Conservation (phyloP, 2,797 vertebrate species). For the Sternarchorhynchus goeldii region DNA sequence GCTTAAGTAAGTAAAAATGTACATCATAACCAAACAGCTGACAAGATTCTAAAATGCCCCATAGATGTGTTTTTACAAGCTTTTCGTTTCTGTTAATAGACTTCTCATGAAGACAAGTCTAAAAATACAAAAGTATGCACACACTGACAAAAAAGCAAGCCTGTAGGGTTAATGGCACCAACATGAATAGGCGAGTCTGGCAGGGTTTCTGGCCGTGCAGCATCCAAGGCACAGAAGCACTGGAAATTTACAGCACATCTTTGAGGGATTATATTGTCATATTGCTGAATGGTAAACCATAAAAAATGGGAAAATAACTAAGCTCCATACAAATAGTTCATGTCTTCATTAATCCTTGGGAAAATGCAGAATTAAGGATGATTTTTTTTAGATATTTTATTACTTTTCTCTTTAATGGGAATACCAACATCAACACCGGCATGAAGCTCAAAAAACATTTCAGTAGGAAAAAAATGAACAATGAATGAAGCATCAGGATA, state of each 20-base stretch:
- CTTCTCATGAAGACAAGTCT: neutral
- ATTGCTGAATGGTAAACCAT: conserved; percentile 48
- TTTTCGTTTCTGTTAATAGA: neutral
- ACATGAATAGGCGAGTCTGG: conserved; percentile 47
- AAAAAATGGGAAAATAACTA: conserved; percentile 52
- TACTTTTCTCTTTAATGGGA: conserved; percentile 46
- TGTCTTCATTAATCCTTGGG: conserved; percentile 50
- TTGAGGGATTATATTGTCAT: conserved; percentile 51
- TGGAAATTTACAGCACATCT: conserved; percentile 53
- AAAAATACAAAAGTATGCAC: conserved; percentile 1
- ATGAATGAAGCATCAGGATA: neutral
- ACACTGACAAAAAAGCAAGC: conserved; percentile 26
- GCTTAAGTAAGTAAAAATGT: neutral
- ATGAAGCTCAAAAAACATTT: conserved; percentile 23
- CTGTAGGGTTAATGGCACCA: conserved; percentile 51
- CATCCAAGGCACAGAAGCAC: conserved; percentile 51
- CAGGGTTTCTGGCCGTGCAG: conserved; percentile 50
- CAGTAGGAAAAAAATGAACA: neutral
- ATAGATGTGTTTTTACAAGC: neutral
- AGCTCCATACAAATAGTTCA: conserved; percentile 57
- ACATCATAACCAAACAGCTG: neutral
- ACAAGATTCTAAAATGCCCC: neutral
- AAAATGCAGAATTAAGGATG: conserved; percentile 48
- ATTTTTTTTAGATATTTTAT: conserved; percentile 50
- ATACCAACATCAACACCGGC: conserved; percentile 29